These are phyloP conservation scores for Grantiella picta DNA, from an alignment of 2,113 vertebrate species.

Conservation along the genomic window DNA sequence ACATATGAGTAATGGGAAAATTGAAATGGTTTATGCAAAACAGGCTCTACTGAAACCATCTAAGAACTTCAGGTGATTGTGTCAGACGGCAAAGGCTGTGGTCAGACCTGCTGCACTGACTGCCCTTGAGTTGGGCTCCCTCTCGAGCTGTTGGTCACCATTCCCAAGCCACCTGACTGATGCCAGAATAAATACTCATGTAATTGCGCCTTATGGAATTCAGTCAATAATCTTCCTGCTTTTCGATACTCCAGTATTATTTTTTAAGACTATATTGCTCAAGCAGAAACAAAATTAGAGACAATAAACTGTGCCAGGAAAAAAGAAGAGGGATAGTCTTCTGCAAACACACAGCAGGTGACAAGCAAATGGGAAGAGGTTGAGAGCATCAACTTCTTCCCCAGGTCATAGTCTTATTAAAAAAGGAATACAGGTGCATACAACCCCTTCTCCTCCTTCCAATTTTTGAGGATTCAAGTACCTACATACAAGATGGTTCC, in stretches of 20 bases:
- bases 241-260: background rate
- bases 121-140: rapidly evolving
- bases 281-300: background rate
- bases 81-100: background rate
- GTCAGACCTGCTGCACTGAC: background rate
- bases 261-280: background rate
- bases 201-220: background rate
- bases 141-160: background rate
- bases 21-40: constrained; percentile 42
- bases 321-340: background rate
- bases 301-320: background rate
- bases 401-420: background rate
- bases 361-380: background rate
- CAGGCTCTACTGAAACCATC: constrained; percentile 4
- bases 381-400: background rate
- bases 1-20: constrained; percentile 52
- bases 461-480: background rate
- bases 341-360: background rate
- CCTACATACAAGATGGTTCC: background rate
- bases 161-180: background rate
- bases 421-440: background rate
- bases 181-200: background rate
- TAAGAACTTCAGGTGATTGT: background rate
- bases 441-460: background rate
- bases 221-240: background rate